Evolutionary conservation across 1,140 invertebrate genomes (phyloP), one percentile per base, ranked within the genome.

Genomic region (Pygmarrhopalites habei): DNA sequence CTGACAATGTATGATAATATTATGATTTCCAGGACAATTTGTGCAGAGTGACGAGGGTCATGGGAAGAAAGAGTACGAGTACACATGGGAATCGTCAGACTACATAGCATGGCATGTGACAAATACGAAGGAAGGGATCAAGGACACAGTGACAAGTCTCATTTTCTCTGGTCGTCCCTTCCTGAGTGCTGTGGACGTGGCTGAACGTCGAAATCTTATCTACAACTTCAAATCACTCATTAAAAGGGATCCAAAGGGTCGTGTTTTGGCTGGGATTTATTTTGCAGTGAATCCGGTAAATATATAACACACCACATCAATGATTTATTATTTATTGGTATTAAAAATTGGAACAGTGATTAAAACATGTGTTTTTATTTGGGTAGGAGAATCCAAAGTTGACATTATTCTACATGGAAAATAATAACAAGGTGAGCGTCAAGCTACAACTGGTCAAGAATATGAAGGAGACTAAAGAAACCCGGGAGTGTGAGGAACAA

Each of bases 151-250:
- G 56, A 66, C 53, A 2, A 88, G 84, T 53, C 78, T 92, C 12
- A 83, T 93, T 63, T 93, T 87, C 73, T 81, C 87, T 43, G 84
- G 83, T 28, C 80, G 82, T 68, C 86, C 87, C 21, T 94, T 90
- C 77, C 75, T 86, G 47, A 89, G 86, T 70, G 85, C 86, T 43
- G 82, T 93, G 49, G 85, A 89, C 74, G 86, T 92, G 26, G 90
- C 90, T 0, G 90, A 94, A 75, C 82, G 90, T 62, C 82, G 91
- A 68, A 93, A 94, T 76, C 77, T 94, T 65, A 87, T 90, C 21
- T 94, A 93, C 75, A 86, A 88, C 72, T 92, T 92, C 76, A 76
- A 88, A 69, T 91, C 88, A 73, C 78, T 92, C 4, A 76, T 94
- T 25, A 82, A 86, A 12, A 82, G 90, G 43, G 85, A 92, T 73